Base-by-base conservation (phyloP, 2,113 vertebrate species). In the Dasyornis broadbenti region DNA sequence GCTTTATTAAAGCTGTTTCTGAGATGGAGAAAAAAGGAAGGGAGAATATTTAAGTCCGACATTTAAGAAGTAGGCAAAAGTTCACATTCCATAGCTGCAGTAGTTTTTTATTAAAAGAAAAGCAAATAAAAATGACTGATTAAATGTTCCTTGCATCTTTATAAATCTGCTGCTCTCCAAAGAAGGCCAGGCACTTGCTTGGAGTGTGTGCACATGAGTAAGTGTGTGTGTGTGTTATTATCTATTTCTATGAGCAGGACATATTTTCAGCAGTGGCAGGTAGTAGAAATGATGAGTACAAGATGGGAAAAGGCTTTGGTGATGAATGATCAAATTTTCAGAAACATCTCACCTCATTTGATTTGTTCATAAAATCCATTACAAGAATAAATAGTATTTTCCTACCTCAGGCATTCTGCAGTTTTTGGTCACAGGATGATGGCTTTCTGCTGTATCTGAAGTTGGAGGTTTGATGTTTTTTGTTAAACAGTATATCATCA, bases 301-400 rank as follows among this genome's bases (percentile, higher is more conserved):
- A 92, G 77, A 92, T 88, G 81, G 66, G 71, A 91, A 91, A 92
- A 95, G 81, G n/a, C 56, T 97, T 94, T 92, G 35, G 70, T 96
- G 96, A 95, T 94, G 73, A 97, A 94, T 96, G 85, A 95, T 96
- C 97, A 97, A 60, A 97, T 97, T 92, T 96, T 96, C 86, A 92
- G 92, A 71, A 95, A 90, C 87, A 95, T 95, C 92, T 94, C 92
- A 76, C 93, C 90, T 96, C 81, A 88, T 97, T 97, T 96, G 88
- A 95, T 96, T 97, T 98, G 86, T 94, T 97, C 95, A 72, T 95
- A 84, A 94, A 96, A 96, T 86, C 89, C 77, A 94, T 96, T 94
- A 89, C 77, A 78, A 79, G 92, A 89, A 97, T 96, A 95, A 96
- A 97, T 95, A 94, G 90, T 90, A 86, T 97, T 97, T 97, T 87